Base-by-base conservation (phyloP, 2,113 vertebrate genomes). In the Sylvia atricapilla region DNA sequence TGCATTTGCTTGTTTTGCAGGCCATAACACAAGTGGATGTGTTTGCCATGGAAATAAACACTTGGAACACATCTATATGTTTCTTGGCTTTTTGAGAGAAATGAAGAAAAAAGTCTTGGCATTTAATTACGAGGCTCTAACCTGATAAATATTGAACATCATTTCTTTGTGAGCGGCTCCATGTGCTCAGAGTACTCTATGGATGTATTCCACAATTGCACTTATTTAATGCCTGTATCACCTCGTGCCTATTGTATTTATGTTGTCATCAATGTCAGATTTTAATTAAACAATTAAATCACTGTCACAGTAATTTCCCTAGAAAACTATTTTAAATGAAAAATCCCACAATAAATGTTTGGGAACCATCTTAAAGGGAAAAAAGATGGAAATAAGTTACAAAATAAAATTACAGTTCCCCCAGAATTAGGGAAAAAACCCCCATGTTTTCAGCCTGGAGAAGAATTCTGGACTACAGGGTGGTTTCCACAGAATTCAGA, bases 281-380 rank as follows among this genome's bases (percentile, higher is more conserved):
- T 95, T 95, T 96, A 97, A 95, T 97, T 96, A 97, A 97, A 94
- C 89, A 83, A 91, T 97, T 96, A 97, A 93, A 95, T 96, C 86
- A 95, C 80, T 96, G 95, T 97, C 95, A 93, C 69, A 67, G 94
- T 94, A 92, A 96, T 97, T 96, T 94, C 94, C 89, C 84, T 59
- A 87, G 91, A 94, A 96, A 93, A 94, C 87, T 94, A 91, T 96
- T 91, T 94, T 73, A 94, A 95, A 95, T 94, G 85, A 96, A 95
- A 96, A 95, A 97, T 89, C 83, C 86, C 88, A 94, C 90, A 94
- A 94, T 97, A 95, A 92, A 94, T 94, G 86, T 90, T 90, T 96
- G 68, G 88, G 66, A 96, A 93, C 31, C 56, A 76, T 93, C 84
- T 89, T 90, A 76, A 84, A 87, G 72, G 68, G 73, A 28, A 90